Evolutionary conservation across 1,140 invertebrate species (phyloP).

Genomic region (Drosophila sp.): DNA sequence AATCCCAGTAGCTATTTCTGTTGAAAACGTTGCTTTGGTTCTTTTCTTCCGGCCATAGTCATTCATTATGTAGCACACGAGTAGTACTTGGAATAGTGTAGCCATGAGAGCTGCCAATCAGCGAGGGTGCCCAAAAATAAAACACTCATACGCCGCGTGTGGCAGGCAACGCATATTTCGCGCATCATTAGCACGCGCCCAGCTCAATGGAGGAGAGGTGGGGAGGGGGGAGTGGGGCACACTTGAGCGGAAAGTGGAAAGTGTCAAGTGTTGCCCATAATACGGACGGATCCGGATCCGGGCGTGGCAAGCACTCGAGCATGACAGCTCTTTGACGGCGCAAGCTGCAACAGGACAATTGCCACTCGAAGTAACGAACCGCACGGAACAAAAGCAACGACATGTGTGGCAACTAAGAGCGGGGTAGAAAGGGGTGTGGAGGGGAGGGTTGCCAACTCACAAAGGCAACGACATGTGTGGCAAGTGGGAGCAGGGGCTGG

Average conservation of each 20-base stretch:
- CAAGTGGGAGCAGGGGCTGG: neutral
- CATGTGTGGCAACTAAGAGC: neutral
- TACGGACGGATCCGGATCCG: slow-evolving; percentile 48
- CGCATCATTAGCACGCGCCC: slow-evolving; percentile 80
- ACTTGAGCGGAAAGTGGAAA: slow-evolving; percentile 65
- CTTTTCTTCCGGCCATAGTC: neutral
- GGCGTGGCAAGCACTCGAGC: slow-evolving; percentile 61
- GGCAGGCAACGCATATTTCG: slow-evolving; percentile 75
- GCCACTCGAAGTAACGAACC: slow-evolving; percentile 81
- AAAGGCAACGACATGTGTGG: too few species aligned
- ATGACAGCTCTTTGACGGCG: slow-evolving; percentile 75
- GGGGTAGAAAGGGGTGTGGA: neutral
- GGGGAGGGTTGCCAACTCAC: neutral
- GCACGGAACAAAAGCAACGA: slow-evolving; percentile 62
- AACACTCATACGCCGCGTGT: slow-evolving; percentile 56
- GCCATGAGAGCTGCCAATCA: slow-evolving; percentile 33
- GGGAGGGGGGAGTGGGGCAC: neutral
- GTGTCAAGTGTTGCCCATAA: slow-evolving; percentile 84
- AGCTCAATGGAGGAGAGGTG: neutral
- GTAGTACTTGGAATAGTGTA: slow-evolving; percentile 5
- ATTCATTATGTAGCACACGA: slow-evolving; percentile 25
- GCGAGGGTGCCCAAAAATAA: slow-evolving; percentile 62
- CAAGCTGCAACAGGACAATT: slow-evolving; percentile 66
- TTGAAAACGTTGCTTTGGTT: neutral
- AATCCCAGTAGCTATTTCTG: slow-evolving; percentile 7